A percentile compares a stretch with the other conserved stretches of the same genome.
Evolutionary conservation across 2,113 vertebrate species (phyloP).

Genomic region (Psittacula cyanocephala): DNA sequence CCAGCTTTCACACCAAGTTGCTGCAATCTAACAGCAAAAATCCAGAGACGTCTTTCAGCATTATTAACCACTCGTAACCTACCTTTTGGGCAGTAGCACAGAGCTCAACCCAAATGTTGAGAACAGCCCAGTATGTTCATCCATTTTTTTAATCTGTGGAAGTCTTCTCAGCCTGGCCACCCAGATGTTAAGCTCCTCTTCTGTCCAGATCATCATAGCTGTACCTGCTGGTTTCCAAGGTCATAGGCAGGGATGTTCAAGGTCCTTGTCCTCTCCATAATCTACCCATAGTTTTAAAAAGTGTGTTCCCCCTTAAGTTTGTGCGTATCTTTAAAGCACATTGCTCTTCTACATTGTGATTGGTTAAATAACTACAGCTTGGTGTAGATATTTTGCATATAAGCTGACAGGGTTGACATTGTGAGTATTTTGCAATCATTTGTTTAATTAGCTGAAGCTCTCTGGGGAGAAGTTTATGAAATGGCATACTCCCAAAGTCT

Average conservation of each 20-base stretch:
- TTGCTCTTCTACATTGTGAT: background rate
- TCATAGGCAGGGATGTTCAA: background rate
- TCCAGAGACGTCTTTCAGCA: background rate
- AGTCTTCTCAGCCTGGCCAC: background rate
- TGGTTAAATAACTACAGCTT: background rate
- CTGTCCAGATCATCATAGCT: background rate
- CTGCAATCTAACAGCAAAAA: background rate
- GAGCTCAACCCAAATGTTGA: background rate
- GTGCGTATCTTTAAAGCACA: background rate
- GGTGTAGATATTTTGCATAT: background rate
- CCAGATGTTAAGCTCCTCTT: background rate
- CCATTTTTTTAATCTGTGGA: background rate
- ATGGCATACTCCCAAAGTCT: conserved; percentile 59
- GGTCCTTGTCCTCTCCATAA: background rate
- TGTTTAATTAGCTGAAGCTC: conserved; percentile 76
- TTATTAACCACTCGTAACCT: background rate
- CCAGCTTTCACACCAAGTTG: background rate
- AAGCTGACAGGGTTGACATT: conserved; percentile 53
- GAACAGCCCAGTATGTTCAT: background rate
- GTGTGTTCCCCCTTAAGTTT: background rate
- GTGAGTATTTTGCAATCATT: conserved; percentile 71
- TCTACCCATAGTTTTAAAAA: background rate
- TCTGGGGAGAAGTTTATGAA: conserved; percentile 68
- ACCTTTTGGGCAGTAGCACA: background rate
- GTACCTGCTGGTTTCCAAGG: background rate